Evolutionary conservation across 35 echinoderm and acorn worm species (phyloP).

Genomic region (Holothuria glaberrima): DNA sequence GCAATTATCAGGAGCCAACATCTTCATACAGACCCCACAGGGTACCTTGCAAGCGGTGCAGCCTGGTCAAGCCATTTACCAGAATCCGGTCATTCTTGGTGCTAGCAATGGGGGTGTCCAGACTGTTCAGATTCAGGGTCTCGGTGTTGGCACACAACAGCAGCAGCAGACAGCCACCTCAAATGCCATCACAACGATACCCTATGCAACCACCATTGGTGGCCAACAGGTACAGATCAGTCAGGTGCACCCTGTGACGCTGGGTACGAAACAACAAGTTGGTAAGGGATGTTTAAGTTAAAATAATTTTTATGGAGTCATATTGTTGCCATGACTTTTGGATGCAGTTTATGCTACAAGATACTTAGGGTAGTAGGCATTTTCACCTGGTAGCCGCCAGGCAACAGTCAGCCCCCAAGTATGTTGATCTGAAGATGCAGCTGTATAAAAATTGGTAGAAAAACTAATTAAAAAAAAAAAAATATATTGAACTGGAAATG

Average conservation of each 20-base stretch:
- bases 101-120: constrained; percentile 33
- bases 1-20: constrained; percentile 62
- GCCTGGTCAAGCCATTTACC: constrained; percentile 14
- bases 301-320: no score
- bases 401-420: no score
- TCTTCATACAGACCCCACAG: constrained; percentile 71
- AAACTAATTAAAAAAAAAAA: no score
- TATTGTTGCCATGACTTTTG: no score
- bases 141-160: constrained; percentile 11
- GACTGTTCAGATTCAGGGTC: constrained; percentile 38
- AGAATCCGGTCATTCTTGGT: constrained; percentile 18
- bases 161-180: constrained; percentile 61
- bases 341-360: no score
- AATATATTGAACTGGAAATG: no score
- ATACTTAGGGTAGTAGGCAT: no score
- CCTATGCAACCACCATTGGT: constrained; percentile 24
- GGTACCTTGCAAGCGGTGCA: constrained; percentile 56
- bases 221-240: constrained; percentile 53
- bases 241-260: constrained; percentile 19
- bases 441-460: no score
- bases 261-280: constrained; percentile 20
- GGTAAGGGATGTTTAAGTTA: neutral
- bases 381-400: no score
- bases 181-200: constrained; percentile 33
- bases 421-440: no score